Evolutionary conservation across 2,888 invertebrate genomes (phyloP), one percentile per base, ranked within the genome.

Genomic region (Heteromurus nitidus): DNA sequence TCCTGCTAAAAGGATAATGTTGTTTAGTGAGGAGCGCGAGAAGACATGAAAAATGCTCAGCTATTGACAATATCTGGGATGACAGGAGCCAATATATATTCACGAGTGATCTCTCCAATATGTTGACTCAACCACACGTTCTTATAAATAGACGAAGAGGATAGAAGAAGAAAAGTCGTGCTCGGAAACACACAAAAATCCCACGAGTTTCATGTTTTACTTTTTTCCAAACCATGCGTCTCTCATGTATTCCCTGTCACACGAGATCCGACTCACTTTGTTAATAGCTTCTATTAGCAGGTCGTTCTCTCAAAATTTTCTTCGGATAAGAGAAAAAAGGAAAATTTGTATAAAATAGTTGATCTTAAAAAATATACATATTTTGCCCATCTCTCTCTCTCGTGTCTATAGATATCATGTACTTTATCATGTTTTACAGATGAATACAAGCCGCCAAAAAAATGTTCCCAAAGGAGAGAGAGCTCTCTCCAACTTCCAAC

Each of bases 121-220:
- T 81, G 81, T 62, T 64, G 13, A 26, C 55, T 64, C 13, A 58
- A 9, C 9, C 73, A 47, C 60, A 42, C 47, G 65, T 44, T 31
- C 60, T 26, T 76, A 60, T 76, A 69, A 62, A 69, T 42, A 67
- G 42, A 68, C 55, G 18, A 42, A 26, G 62, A 62, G 67, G 60
- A 53, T 62, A 30, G 47, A 76, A 7, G 9, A 42, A 42, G 20
- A 31, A n/a, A n/a, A n/a, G n/a, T n/a, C n/a, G n/a, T n/a, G n/a
- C n/a, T n/a, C n/a, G n/a, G n/a, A n/a, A n/a, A n/a, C n/a, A 65
- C n/a, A 68, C 22, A 73, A 67, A 70, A 69, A 75, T 81, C 80
- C 80, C 80, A 81, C 80, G 80, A 81, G 80, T 81, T 81, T 81
- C 74, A 81, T 81, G 81, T 81, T 81, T 81, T 81, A 75, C n/a